A percentile compares a stretch with the other conserved stretches of the same genome.
These are phyloP conservation scores for Anoura caudifer DNA, from an alignment of 2,113 vertebrate species.

Conservation along the genomic window DNA sequence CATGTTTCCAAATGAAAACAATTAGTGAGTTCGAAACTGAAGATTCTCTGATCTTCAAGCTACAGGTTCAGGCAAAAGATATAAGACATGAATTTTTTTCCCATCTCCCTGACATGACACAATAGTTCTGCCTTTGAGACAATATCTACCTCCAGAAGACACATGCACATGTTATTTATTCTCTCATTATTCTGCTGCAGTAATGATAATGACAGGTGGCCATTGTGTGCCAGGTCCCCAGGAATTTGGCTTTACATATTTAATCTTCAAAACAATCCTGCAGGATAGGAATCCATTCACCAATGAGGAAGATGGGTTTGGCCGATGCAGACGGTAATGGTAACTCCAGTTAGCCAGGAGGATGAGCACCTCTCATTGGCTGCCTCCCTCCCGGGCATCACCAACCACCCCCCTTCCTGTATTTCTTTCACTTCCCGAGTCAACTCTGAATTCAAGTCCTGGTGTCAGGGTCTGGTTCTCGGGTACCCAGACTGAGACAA, in stretches of 20 bases:
- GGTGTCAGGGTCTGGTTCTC: not conserved
- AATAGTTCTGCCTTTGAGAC: not conserved
- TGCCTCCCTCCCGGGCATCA: not conserved
- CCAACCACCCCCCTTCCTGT: not conserved
- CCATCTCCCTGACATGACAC: not conserved
- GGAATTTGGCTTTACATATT: not conserved
- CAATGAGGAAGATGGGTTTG: not conserved
- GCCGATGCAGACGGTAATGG: not conserved
- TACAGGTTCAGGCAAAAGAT: not conserved
- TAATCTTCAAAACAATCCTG: not conserved
- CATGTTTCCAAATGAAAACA: constrained; percentile 64
- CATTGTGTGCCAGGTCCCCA: not conserved
- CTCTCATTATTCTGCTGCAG: not conserved
- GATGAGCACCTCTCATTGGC: not conserved
- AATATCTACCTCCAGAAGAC: not conserved
- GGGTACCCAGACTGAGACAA: not conserved
- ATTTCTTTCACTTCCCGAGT: not conserved
- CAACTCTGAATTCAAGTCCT: not conserved
- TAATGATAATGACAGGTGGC: not conserved
- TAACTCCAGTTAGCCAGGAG: not conserved
- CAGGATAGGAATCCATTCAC: not conserved
- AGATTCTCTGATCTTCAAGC: not conserved
- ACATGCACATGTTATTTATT: not conserved
- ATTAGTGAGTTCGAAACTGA: constrained; percentile 65
- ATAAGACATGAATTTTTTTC: not conserved